Conservation (phyloP, 2,888 invertebrate species). For the Eupithecia subumbrata region DNA sequence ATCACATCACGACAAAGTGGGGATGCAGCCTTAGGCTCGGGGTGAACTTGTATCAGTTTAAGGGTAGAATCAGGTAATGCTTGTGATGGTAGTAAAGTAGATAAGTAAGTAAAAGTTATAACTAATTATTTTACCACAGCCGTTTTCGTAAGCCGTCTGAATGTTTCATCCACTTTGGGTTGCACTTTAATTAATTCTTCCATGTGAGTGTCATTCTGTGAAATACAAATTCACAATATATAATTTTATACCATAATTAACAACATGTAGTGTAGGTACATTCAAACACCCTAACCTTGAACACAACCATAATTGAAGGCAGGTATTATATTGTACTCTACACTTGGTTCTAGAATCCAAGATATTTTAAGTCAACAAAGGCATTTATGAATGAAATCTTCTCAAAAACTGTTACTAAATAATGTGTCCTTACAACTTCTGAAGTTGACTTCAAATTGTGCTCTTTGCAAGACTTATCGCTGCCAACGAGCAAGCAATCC, state of each 20-base stretch:
- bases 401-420: not conserved
- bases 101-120: too few species aligned
- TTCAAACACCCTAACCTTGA: not conserved
- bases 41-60: too few species aligned
- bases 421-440: constrained; percentile 64
- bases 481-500: constrained; percentile 75
- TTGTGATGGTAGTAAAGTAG: too few species aligned
- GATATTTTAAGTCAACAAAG: not conserved
- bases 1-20: too few species aligned
- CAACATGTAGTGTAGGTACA: too few species aligned
- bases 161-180: constrained; percentile 73
- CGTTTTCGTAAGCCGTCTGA: constrained; percentile 73
- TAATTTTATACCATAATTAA: not conserved
- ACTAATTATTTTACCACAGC: constrained; percentile 65
- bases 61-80: too few species aligned
- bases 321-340: not conserved
- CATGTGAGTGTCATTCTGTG: constrained; percentile 68
- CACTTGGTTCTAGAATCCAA: not conserved
- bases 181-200: constrained; percentile 60
- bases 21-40: too few species aligned
- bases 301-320: not conserved
- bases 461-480: constrained; percentile 73
- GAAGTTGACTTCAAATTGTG: constrained; percentile 70
- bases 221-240: constrained; percentile 32
- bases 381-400: not conserved